phyloP scores from a whole-genome alignment of 2,888 invertebrate species.

The Clitarchus hookeri region DNA sequence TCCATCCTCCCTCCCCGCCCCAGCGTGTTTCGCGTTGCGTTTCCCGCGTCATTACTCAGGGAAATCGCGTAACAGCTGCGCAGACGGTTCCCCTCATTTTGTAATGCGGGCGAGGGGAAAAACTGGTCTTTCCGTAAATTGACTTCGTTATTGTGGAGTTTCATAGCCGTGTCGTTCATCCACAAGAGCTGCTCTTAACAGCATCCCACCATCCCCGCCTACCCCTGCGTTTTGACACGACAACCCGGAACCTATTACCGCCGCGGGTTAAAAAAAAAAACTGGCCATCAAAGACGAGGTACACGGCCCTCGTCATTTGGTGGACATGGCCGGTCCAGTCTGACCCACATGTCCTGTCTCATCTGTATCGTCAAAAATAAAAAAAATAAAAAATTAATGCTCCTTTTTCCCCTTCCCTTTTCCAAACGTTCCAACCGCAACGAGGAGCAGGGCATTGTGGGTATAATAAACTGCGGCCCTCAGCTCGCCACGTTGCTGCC shows the following conservation, averaged over 20 bases:
- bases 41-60: not conserved
- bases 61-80: not conserved
- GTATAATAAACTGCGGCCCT: not conserved
- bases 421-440: not conserved
- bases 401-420: too few relatives aligned
- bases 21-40: not conserved
- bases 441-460: not conserved
- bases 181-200: not conserved
- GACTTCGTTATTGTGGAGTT: constrained; percentile 2
- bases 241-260: not conserved
- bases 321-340: not conserved
- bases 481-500: not conserved
- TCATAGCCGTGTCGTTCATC: not conserved
- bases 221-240: not conserved
- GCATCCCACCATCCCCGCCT: not conserved
- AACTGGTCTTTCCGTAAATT: not conserved
- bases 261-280: not conserved
- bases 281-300: constrained; percentile 14
- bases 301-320: not conserved
- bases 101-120: not conserved
- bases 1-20: not conserved
- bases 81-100: not conserved
- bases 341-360: too few relatives aligned
- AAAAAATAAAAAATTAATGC: not conserved
- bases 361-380: not conserved